phyloP scores from a whole-genome alignment of 2,113 vertebrate species.

The Cochlearius cochlearius region DNA sequence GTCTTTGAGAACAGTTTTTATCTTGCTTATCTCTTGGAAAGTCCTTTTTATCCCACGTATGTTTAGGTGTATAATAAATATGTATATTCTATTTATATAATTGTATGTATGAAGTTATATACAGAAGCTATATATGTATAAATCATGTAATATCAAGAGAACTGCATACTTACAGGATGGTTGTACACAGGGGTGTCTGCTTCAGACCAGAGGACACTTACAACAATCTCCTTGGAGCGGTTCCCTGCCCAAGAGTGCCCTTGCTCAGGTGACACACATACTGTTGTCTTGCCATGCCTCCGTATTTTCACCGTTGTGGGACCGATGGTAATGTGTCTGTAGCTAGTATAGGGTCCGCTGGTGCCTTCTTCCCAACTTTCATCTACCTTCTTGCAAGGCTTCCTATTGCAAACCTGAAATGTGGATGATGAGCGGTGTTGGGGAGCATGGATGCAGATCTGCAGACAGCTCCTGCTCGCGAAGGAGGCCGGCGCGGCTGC shows the following conservation, averaged over 20 bases:
- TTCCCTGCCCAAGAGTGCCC: background rate
- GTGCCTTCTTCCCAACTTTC: background rate
- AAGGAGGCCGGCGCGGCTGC: no score
- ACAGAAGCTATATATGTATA: background rate
- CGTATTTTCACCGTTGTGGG: accelerated
- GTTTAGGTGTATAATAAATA: background rate
- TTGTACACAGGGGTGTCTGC: background rate
- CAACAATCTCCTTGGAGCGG: background rate
- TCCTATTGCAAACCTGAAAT: background rate
- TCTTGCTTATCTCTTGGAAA: background rate
- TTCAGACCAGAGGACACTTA: background rate
- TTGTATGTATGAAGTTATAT: background rate
- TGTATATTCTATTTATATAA: background rate
- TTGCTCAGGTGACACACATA: background rate
- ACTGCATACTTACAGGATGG: accelerated
- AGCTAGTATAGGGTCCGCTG: background rate
- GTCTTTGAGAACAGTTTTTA: background rate
- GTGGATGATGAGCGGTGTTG: background rate
- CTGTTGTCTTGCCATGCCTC: background rate
- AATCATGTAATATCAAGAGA: background rate
- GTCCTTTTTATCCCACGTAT: background rate
- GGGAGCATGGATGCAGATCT: background rate
- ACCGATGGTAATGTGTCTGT: accelerated
- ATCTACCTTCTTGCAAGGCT: background rate
- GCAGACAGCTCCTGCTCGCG: background rate